Conservation (phyloP, 2,113 vertebrate species). For the Abramis brama region DNA sequence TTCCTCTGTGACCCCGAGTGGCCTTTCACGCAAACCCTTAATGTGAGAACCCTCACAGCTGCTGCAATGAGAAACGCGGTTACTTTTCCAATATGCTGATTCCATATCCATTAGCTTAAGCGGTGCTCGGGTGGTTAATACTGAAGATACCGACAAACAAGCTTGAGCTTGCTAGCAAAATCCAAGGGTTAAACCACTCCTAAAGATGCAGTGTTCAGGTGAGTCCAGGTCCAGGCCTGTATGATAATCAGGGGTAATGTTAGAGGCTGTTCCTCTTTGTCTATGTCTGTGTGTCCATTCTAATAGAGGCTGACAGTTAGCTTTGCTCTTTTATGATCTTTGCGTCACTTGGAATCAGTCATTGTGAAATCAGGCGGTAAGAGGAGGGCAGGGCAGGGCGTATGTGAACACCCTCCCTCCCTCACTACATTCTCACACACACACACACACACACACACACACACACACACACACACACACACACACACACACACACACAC, state of each 20-base stretch:
- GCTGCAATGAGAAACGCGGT: not conserved
- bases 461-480: conserved; percentile 24
- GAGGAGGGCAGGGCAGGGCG: conserved; percentile 76
- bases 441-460: no score
- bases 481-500: conserved; percentile 42
- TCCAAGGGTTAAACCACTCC: conserved; percentile 13
- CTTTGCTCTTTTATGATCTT: conserved; percentile 94
- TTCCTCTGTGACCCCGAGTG: conserved; percentile 39
- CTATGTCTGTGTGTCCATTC: conserved; percentile 81
- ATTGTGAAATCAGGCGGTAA: conserved; percentile 90
- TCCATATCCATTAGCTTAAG: not conserved
- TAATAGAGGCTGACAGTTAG: conserved; percentile 93
- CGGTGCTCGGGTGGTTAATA: not conserved
- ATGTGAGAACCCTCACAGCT: conserved; percentile 53
- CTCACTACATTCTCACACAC: not conserved
- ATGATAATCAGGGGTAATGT: conserved; percentile 89
- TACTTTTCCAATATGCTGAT: conserved; percentile 2
- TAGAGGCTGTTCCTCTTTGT: conserved; percentile 84
- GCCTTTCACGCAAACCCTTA: conserved; percentile 26
- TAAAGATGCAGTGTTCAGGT: conserved; percentile 34
- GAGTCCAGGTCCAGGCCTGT: conserved; percentile 78
- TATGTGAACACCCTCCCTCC: conserved; percentile 75
- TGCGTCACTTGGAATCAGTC: conserved; percentile 89
- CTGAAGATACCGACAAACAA: conserved; percentile 35
- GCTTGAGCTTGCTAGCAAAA: not conserved